Percentiles rank a stretch among this genome's conserved stretches.
Conservation (phyloP, 2,797 vertebrate genomes). For the Tapera naevia region DNA sequence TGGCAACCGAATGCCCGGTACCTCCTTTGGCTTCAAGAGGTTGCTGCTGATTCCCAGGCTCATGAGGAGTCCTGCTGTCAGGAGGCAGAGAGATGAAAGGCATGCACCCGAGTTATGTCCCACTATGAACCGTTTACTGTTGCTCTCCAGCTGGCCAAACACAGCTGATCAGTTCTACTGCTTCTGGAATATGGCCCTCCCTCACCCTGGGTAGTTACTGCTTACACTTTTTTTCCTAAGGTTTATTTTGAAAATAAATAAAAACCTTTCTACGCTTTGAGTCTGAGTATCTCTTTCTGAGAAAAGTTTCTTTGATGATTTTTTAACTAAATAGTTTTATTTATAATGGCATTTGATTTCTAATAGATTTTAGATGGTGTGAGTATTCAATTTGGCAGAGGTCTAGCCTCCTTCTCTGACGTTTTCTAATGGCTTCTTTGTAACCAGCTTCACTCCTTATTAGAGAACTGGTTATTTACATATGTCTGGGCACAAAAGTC, state of each 20-base stretch:
- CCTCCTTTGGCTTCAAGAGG: neutral
- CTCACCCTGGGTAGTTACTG: neutral
- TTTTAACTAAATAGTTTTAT: neutral
- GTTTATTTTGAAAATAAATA: neutral
- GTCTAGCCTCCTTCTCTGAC: neutral
- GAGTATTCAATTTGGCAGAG: neutral
- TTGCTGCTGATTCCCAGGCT: neutral
- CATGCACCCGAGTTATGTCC: neutral
- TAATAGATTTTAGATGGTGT: neutral
- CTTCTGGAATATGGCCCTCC: neutral
- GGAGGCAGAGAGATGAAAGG: neutral
- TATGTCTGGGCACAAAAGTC: neutral
- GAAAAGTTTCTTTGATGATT: neutral
- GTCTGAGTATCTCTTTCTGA: neutral
- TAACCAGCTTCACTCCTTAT: neutral
- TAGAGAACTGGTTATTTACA: neutral
- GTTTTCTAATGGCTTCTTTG: neutral
- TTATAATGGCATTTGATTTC: neutral
- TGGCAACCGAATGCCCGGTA: neutral
- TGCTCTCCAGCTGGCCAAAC: neutral
- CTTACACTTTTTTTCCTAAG: neutral
- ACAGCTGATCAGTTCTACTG: neutral
- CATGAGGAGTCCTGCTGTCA: neutral
- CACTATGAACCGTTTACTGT: neutral
- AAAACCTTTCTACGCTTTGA: neutral